A percentile compares a stretch with the other conserved stretches of the same genome.
Evolutionary conservation across 2,113 vertebrate species (phyloP).

Genomic region (Proteles cristata): DNA sequence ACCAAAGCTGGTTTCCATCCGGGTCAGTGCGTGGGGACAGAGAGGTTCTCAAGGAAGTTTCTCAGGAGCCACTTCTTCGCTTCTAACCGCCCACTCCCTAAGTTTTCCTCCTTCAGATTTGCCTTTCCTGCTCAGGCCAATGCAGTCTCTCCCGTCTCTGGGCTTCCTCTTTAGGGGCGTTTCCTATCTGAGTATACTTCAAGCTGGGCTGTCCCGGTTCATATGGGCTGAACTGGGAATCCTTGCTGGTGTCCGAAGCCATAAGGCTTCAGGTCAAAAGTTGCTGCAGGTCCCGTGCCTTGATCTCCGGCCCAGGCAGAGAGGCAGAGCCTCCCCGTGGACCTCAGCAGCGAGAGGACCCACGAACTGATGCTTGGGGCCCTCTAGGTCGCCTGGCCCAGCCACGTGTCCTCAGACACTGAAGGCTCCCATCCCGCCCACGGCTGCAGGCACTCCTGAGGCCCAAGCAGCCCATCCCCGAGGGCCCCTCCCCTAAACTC

Average conservation of each 20-base stretch:
- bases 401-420: constrained; percentile 31
- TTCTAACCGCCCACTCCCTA: not conserved
- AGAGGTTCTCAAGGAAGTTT: constrained; percentile 63
- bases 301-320: not conserved
- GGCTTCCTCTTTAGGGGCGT: not conserved
- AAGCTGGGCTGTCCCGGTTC: not conserved
- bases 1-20: constrained; percentile 22
- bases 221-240: not conserved
- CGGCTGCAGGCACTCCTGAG: not conserved
- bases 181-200: not conserved
- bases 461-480: not conserved
- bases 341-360: not conserved
- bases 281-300: not conserved
- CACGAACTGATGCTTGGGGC: not conserved
- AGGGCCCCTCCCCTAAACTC: not conserved
- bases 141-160: not conserved
- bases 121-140: not conserved
- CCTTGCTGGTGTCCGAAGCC: not conserved
- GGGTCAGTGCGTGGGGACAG: constrained; percentile 23
- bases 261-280: constrained; percentile 41
- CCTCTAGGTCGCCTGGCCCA: not conserved
- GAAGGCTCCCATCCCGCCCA: not conserved
- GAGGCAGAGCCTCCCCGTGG: not conserved
- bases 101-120: not conserved
- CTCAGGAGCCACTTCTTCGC: constrained; percentile 8